Percentiles rank a stretch among this genome's conserved stretches.
Conservation (phyloP, 2,888 invertebrate species). For the Rhynchonema sp. region DNA sequence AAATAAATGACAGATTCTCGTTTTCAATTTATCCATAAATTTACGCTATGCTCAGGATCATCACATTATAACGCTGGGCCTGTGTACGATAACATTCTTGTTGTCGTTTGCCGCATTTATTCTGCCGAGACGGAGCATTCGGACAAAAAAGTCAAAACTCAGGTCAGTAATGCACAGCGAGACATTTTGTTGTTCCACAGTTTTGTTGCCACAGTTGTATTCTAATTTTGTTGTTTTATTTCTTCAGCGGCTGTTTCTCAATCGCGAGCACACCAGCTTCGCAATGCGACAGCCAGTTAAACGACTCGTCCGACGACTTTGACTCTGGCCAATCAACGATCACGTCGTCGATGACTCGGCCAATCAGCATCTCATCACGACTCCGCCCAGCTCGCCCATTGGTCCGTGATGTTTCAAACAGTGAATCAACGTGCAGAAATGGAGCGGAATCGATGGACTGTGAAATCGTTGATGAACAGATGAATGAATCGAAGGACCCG, state of each 20-base stretch:
- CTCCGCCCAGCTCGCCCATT: not conserved
- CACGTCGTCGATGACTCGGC: not conserved
- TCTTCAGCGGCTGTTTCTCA: not conserved
- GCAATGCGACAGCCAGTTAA: not conserved
- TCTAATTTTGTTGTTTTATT: too few relatives aligned
- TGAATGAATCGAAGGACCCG: not conserved
- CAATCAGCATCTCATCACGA: not conserved
- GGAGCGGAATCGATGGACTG: not conserved
- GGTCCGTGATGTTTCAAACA: not conserved
- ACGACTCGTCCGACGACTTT: not conserved
- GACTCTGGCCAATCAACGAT: not conserved
- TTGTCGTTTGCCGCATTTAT: not conserved
- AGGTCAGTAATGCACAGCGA: too few relatives aligned
- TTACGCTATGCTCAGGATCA: not conserved
- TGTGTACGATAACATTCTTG: not conserved
- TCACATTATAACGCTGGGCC: not conserved
- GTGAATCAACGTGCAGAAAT: not conserved
- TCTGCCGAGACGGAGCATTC: not conserved
- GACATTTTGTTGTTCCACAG: too few relatives aligned
- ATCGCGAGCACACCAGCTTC: not conserved
- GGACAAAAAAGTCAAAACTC: not conserved
- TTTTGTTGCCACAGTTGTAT: too few relatives aligned
- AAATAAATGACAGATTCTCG: too few relatives aligned
- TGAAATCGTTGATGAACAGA: not conserved
- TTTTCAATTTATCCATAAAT: too few relatives aligned